Evolutionary conservation across 2,888 invertebrate genomes (phyloP), one percentile per base, ranked within the genome.

Genomic region (Drosophila subquinaria): DNA sequence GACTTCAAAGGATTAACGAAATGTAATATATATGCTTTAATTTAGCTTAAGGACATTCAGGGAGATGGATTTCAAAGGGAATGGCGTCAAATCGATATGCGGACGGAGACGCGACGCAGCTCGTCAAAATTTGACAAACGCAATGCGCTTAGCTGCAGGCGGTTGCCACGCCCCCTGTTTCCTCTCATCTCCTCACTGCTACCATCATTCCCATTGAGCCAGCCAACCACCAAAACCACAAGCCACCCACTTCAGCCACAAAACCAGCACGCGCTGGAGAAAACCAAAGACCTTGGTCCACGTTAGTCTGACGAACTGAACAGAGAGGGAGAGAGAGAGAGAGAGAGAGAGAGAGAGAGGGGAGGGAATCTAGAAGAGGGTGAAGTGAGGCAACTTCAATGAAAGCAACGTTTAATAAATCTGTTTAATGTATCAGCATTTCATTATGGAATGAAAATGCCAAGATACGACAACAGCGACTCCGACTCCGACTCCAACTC

Each of bases 101-200:
- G 20, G n/a, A 33, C 55, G 13, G 4, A 11, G n/a, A 38, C 43
- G 20, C 60, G 48, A 47, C 33, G 42, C 27, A 61, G 59, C 55
- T 67, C 68, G 61, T 61, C 69, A 70, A 79, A 83, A 81, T 88
- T 86, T 88, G 81, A 88, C 87, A 76, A 86, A 83, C 86, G 81
- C 87, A 82, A 66, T 86, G 69, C 74, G 83, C 78, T 82, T 77
- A 85, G 86, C 86, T 88, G 86, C 88, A 83, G 88, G 86, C 88
- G 68, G 8, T 47, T 36, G 53, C 51, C 51, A 1, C 30, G 48
- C 17, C 57, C 36, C 45, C 8, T 30, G 3, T 20, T 51, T n/a
- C 27, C n/a, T 10, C 3, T 20, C 9, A 35, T n/a, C 23, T 3
- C 36, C 5, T 1, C 6, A 4, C 15, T 9, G 1, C 15, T 23